These are phyloP conservation scores for Chelmon rostratus DNA, from an alignment of 2,797 vertebrate genomes.

Conservation along the genomic window DNA sequence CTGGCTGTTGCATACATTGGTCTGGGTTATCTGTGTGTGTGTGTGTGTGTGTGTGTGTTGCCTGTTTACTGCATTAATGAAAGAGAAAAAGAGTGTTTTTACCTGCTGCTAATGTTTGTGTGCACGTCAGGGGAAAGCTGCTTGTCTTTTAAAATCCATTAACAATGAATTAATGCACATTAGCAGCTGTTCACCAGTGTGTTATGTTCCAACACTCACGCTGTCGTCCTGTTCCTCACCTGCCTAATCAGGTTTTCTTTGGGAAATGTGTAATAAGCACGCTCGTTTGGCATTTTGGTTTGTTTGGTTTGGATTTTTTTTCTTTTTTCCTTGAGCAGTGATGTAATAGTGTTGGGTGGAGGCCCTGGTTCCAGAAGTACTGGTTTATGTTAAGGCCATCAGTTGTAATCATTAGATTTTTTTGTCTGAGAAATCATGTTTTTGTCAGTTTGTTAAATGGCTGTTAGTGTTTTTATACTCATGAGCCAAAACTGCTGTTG, in stretches of 20 bases:
- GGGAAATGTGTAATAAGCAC: not conserved
- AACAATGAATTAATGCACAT: constrained; percentile 16
- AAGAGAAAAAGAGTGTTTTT: not conserved
- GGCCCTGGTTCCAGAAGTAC: not conserved
- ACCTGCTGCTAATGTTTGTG: constrained; percentile 13
- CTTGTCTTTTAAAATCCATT: not conserved
- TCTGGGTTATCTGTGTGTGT: not conserved
- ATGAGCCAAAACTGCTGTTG: not conserved
- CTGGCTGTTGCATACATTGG: not conserved
- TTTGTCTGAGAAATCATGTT: constrained; percentile 20
- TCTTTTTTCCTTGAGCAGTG: not conserved
- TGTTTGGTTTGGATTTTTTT: not conserved
- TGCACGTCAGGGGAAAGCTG: not conserved
- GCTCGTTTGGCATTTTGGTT: not conserved
- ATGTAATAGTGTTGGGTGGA: constrained; percentile 2
- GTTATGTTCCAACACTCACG: not conserved
- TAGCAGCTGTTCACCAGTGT: constrained; percentile 2
- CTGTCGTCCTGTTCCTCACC: not conserved
- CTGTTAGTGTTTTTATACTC: not conserved
- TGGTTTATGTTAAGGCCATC: not conserved
- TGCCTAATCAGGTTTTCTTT: not conserved
- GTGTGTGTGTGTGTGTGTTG: not conserved
- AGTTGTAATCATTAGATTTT: constrained; percentile 6
- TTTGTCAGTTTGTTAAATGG: not conserved
- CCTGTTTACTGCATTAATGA: not conserved